phyloP scores from a whole-genome alignment of 2,888 invertebrate genomes.

The Sabatieria punctata region DNA sequence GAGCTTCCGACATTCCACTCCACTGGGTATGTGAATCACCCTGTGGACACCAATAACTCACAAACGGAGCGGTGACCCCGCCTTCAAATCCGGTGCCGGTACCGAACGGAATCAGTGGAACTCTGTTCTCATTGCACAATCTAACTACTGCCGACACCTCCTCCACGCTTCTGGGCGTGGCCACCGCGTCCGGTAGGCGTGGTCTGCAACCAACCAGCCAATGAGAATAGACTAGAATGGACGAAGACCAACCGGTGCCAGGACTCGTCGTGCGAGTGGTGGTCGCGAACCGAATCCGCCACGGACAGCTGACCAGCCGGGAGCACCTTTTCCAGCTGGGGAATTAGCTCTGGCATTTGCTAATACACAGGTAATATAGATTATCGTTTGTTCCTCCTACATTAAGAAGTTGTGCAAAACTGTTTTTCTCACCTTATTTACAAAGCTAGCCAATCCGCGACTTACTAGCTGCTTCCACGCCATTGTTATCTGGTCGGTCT shows the following conservation, averaged over 20 bases:
- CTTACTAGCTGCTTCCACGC: too few species aligned
- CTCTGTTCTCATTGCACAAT: constrained; percentile 29
- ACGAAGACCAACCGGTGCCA: constrained; percentile 22
- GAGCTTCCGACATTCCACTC: too few species aligned
- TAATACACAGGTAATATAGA: too few species aligned
- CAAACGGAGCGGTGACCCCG: too few species aligned
- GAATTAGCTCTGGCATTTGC: not conserved
- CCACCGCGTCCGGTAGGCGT: constrained; percentile 33
- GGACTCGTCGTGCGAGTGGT: constrained; percentile 32
- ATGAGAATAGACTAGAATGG: too few species aligned
- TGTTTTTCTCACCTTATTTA: too few species aligned
- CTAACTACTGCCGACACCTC: constrained; percentile 33
- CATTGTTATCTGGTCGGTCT: too few species aligned
- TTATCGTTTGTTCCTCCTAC: too few species aligned
- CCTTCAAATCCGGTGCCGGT: constrained; percentile 39
- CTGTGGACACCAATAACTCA: constrained; percentile 1
- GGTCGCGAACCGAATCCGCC: constrained; percentile 31
- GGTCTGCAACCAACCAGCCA: too few species aligned
- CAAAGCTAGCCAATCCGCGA: too few species aligned
- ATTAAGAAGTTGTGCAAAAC: too few species aligned
- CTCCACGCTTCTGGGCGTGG: constrained; percentile 33
- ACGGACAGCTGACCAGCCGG: constrained; percentile 23
- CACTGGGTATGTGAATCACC: too few species aligned
- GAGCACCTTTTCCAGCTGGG: not conserved
- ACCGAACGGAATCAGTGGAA: constrained; percentile 38